Evolutionary conservation across 2,888 invertebrate genomes (phyloP), one percentile per base, ranked within the genome.

Genomic region (Tiphia femorata): DNA sequence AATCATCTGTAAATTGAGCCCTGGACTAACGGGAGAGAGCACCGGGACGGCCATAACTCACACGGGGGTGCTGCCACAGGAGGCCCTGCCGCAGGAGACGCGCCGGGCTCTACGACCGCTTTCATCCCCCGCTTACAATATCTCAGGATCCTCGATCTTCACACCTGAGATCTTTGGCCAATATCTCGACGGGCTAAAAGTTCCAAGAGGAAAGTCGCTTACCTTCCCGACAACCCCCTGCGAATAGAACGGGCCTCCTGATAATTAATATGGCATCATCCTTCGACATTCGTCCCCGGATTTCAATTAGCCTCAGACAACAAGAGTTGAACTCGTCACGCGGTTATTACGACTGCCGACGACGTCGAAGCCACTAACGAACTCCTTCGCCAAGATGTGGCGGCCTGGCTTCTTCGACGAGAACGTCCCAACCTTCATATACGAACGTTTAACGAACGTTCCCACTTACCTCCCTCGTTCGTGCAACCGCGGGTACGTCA

Each of bases 1-100:
- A 86, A 86, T 86, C 85, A 85, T 86, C 86, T 86, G 86, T 86
- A 86, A 86, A 86, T 86, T 86, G 86, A 86, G 86, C 86, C 84
- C 84, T 84, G 84, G 84, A 80, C 79, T 81, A 82, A 65, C 83
- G 79, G 80, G 84, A 76, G 77, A 78, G 81, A 70, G 75, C 75
- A 74, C 74, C 75, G 75, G 76, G 73, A 76, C 72, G 78, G 79
- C 84, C 84, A 86, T 86, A 86, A 86, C 81, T 87, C 86, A 87
- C 73, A 55, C 68, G 67, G 59, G 44, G 58, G 60, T 82, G 79
- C 80, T 75, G 75, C 78, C 78, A 77, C 79, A n/a, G 33, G 33
- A 33, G 12, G 33, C 33, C n/a, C 33, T 33, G n/a, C 12, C 14
- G 33, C 33, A 33, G 14, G 33, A 33, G 33, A 33, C 14, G 33